Conservation (phyloP, 2,888 invertebrate species). For the Thumatha senex region DNA sequence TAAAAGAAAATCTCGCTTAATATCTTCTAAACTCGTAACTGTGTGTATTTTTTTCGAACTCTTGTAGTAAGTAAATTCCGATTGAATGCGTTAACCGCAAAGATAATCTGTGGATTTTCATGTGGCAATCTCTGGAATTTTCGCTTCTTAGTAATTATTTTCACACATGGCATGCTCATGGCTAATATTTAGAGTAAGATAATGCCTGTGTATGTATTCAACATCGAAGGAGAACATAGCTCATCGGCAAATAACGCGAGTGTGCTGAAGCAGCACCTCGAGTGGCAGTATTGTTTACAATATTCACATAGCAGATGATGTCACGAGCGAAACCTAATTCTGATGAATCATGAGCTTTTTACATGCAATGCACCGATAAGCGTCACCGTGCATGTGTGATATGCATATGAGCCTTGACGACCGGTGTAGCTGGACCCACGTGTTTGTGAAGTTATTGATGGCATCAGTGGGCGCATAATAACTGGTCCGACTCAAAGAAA, state of each 20-base stretch:
- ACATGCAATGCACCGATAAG: slow-evolving; percentile 78
- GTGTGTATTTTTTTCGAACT: background rate
- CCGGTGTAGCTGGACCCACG: slow-evolving; percentile 67
- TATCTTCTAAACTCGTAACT: background rate
- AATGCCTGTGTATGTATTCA: slow-evolving; percentile 18
- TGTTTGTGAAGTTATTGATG: slow-evolving; percentile 75
- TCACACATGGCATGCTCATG: slow-evolving; percentile 36
- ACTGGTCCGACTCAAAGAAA: slow-evolving; percentile 67
- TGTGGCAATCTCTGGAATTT: slow-evolving; percentile 39
- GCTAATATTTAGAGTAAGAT: slow-evolving; percentile 43
- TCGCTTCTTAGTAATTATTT: slow-evolving; percentile 47
- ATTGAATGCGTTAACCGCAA: slow-evolving; percentile 6
- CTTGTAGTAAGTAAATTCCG: slow-evolving; percentile 16
- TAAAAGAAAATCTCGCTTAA: background rate
- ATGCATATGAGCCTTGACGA: slow-evolving; percentile 41
- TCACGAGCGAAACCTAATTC: slow-evolving; percentile 73
- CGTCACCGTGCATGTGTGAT: slow-evolving; percentile 62
- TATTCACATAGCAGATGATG: slow-evolving; percentile 67
- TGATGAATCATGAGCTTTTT: slow-evolving; percentile 79
- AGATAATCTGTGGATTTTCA: slow-evolving; percentile 16
- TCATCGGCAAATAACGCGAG: slow-evolving; percentile 21
- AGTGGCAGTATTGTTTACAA: slow-evolving; percentile 54
- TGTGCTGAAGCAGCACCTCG: slow-evolving; percentile 31
- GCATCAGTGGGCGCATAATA: slow-evolving; percentile 80
- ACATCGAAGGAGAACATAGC: slow-evolving; percentile 21